Conservation (phyloP, 2,113 vertebrate species). For the Protobothrops mucrosquamatus region DNA sequence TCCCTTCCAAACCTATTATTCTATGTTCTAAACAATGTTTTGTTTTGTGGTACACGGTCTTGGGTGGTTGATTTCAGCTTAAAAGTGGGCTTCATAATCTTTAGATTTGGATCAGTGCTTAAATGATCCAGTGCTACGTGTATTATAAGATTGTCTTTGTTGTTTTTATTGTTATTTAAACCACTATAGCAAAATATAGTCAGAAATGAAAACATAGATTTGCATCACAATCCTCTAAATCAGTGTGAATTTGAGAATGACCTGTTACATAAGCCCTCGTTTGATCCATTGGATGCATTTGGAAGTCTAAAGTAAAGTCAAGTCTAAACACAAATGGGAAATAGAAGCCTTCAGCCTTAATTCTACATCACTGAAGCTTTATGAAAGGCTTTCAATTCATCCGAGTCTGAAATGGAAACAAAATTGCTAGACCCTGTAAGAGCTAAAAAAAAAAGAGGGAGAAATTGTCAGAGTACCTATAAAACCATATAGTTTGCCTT, state of each 20-base stretch:
- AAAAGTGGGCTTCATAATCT: background rate
- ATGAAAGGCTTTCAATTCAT: conserved; percentile 35
- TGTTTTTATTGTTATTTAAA: background rate
- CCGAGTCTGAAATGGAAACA: conserved; percentile 26
- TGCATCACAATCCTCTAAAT: background rate
- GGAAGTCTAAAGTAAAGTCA: background rate
- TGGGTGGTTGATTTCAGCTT: background rate
- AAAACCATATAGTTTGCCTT: conserved; percentile 41
- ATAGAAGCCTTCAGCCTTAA: conserved; percentile 25
- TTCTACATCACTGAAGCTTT: conserved; percentile 13
- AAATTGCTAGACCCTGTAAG: conserved; percentile 1
- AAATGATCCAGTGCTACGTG: background rate
- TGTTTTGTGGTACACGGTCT: background rate
- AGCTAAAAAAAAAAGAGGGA: background rate
- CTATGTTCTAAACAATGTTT: background rate
- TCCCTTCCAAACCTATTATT: background rate
- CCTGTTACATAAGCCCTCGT: background rate
- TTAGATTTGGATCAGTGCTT: background rate
- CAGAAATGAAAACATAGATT: background rate
- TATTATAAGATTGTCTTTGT: background rate
- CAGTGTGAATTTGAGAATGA: background rate
- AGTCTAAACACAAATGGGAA: background rate
- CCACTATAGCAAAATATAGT: background rate
- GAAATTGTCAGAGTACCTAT: background rate
- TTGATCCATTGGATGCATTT: accelerated